Conservation (phyloP, 2,113 vertebrate genomes). For the Pelvicachromis taeniatus region DNA sequence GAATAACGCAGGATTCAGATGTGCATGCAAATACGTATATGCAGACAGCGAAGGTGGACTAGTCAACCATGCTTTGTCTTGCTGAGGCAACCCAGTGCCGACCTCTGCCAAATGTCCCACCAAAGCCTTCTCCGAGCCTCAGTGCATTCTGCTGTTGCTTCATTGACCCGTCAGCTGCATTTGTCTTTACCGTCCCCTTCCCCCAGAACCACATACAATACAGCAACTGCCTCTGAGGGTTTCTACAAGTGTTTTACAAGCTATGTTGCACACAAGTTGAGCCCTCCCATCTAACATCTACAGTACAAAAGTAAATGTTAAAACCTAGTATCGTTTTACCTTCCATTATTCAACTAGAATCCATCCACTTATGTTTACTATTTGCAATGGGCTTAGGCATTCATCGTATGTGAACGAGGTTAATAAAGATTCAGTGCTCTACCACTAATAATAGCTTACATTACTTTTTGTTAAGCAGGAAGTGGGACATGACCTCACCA, state of each 20-base stretch:
- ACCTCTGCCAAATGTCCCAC: not conserved
- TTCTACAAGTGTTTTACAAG: not conserved
- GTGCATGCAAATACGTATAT: not conserved
- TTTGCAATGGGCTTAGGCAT: not conserved
- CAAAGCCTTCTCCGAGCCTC: not conserved
- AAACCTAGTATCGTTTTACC: fast-evolving
- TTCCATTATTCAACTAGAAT: not conserved
- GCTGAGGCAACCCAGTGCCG: not conserved
- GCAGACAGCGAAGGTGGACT: not conserved
- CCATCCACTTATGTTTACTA: not conserved
- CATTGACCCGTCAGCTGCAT: not conserved
- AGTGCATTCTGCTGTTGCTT: not conserved
- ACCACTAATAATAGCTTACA: not conserved
- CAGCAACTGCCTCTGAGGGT: not conserved
- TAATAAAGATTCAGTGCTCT: not conserved
- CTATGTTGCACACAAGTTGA: not conserved
- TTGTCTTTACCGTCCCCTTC: fast-evolving
- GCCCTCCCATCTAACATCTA: not conserved
- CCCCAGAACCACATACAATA: not conserved
- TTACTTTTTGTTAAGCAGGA: not conserved
- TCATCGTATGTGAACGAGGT: not conserved
- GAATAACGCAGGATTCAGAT: not conserved
- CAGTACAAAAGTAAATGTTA: not conserved
- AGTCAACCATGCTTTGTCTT: not conserved
- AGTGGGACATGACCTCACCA: not conserved